These are phyloP conservation scores for Mus musculus DNA, from an alignment of 2,113 vertebrate species.

Conservation along the genomic window DNA sequence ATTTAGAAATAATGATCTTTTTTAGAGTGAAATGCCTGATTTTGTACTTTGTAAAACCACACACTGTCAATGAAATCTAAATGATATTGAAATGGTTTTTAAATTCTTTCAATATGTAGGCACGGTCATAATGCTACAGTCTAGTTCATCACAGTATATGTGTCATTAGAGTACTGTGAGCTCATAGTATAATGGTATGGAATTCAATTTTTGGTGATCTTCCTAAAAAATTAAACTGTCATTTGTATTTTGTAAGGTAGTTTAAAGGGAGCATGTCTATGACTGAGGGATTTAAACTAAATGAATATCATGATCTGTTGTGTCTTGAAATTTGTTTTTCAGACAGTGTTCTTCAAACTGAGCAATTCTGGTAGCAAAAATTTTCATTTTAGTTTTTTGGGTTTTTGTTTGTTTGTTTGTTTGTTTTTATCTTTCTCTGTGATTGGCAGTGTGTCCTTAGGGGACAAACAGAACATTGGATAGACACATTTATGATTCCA, in stretches of 20 bases:
- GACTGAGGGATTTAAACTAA: conserved; percentile 49
- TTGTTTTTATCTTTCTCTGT: conserved; percentile 12
- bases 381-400: not conserved
- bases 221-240: conserved; percentile 59
- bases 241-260: conserved; percentile 64
- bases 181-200: conserved; percentile 56
- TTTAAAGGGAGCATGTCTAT: conserved; percentile 70
- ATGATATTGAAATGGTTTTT: conserved; percentile 79
- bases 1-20: conserved; percentile 77
- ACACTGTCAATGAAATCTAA: conserved; percentile 67
- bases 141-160: conserved; percentile 61
- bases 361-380: not conserved
- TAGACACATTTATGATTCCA: not conserved
- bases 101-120: conserved; percentile 76
- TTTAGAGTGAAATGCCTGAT: conserved; percentile 75
- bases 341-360: not conserved
- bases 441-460: not conserved
- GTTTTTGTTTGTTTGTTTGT: too few species aligned
- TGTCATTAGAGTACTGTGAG: conserved; percentile 71
- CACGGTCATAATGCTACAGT: conserved; percentile 70
- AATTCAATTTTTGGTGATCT: conserved; percentile 61
- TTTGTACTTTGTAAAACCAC: conserved; percentile 77
- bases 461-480: not conserved
- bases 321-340: not conserved
- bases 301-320: not conserved